These are phyloP conservation scores for Tethya wilhelma DNA, from an alignment of 37 sponge, comb jelly and placozoan species.

Conservation along the genomic window DNA sequence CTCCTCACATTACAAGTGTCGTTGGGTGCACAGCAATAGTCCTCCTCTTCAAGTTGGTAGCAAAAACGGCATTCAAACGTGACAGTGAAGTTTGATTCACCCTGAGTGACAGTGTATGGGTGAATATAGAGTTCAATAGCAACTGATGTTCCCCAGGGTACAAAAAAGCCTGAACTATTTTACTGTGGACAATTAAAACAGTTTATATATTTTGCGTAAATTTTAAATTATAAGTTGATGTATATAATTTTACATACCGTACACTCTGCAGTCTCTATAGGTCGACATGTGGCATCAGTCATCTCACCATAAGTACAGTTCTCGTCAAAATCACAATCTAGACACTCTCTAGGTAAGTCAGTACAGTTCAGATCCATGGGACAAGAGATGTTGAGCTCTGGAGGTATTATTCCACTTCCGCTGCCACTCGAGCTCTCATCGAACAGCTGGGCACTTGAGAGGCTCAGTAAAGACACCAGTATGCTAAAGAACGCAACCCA, in stretches of 20 bases:
- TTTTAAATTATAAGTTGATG: background rate
- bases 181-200: too few species aligned
- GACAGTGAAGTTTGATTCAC: constrained; percentile 39
- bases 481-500: constrained; percentile 6
- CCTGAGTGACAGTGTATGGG: constrained; percentile 18
- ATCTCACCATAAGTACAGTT: constrained; percentile 29
- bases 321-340: constrained; percentile 28
- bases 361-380: constrained; percentile 15
- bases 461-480: background rate
- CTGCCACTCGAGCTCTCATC: background rate
- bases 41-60: constrained; percentile 40
- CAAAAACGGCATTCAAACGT: constrained; percentile 62
- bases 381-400: background rate
- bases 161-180: background rate
- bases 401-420: background rate
- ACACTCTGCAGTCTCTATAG: constrained; percentile 20
- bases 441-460: constrained; percentile 3
- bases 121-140: too few species aligned
- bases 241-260: constrained; percentile 24
- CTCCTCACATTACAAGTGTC: constrained; percentile 36
- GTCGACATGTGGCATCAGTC: constrained; percentile 25
- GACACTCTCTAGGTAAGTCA: constrained; percentile 25
- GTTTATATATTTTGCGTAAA: background rate
- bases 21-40: constrained; percentile 40
- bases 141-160: too few species aligned